Evolutionary conservation across 2,888 invertebrate species (phyloP).

Genomic region (Drosophila kambysellisi): DNA sequence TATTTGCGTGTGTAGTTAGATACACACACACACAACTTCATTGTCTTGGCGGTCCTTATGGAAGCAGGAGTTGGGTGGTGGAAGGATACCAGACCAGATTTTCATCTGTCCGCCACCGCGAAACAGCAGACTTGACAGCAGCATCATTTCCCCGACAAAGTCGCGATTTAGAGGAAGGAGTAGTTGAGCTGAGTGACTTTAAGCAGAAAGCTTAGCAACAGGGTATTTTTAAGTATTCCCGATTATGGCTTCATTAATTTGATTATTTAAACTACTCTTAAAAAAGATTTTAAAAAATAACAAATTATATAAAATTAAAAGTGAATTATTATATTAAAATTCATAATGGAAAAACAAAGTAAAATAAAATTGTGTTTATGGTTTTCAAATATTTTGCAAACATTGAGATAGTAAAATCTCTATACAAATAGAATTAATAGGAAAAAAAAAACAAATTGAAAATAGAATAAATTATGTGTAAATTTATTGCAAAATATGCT

Average conservation of each 20-base stretch:
- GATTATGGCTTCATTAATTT: neutral
- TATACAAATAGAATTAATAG: too few relatives aligned
- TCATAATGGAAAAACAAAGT: too few relatives aligned
- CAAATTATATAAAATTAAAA: too few relatives aligned
- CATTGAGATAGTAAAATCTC: too few relatives aligned
- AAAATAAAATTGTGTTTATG: too few relatives aligned
- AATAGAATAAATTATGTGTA: too few relatives aligned
- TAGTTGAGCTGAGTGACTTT: neutral
- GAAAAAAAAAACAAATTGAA: too few relatives aligned
- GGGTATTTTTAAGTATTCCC: neutral
- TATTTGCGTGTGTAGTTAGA: constrained; percentile 21
- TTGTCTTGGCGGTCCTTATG: constrained; percentile 12
- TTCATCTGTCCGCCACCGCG: neutral
- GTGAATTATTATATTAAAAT: too few relatives aligned
- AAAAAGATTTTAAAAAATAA: too few relatives aligned
- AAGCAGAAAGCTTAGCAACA: neutral
- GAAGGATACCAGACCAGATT: neutral
- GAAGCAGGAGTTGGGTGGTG: neutral
- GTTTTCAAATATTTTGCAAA: too few relatives aligned
- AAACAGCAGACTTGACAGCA: constrained; percentile 6
- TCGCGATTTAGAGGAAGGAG: neutral
- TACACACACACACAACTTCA: constrained; percentile 17
- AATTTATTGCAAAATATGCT: too few relatives aligned
- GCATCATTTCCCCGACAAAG: constrained; percentile 5
- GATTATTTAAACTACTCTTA: neutral